Evolutionary conservation across 2,888 invertebrate species (phyloP).

Genomic region (Neoaliturus tenellus): DNA sequence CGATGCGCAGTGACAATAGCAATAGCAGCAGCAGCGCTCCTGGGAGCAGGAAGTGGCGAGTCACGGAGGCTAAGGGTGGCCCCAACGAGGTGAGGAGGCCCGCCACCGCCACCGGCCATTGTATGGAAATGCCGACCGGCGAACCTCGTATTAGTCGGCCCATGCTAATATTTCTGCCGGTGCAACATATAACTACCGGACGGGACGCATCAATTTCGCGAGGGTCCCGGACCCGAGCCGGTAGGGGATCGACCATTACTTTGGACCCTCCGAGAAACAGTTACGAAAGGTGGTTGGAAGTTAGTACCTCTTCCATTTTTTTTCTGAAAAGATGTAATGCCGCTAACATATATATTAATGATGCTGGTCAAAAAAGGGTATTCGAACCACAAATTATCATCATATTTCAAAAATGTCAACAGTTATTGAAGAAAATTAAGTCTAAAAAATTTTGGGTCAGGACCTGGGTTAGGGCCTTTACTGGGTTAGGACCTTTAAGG

Average conservation of each 20-base stretch:
- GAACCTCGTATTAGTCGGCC: background rate
- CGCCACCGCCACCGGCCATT: background rate
- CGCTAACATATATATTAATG: too few species aligned
- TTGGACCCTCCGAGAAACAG: background rate
- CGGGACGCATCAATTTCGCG: conserved; percentile 21
- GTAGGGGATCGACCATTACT: background rate
- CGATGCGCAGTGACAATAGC: background rate
- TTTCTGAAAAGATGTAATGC: background rate
- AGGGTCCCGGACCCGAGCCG: background rate
- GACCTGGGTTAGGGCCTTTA: too few species aligned
- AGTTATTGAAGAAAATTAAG: too few species aligned
- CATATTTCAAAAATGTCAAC: too few species aligned
- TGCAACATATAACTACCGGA: conserved; percentile 30
- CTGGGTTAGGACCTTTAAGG: too few species aligned
- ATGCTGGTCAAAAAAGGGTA: too few species aligned
- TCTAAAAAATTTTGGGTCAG: too few species aligned
- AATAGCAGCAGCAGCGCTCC: background rate
- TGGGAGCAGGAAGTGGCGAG: background rate
- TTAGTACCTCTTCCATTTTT: background rate
- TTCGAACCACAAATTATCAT: too few species aligned
- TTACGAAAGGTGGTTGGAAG: background rate
- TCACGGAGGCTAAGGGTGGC: conserved; percentile 23
- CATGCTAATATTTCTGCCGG: conserved; percentile 12
- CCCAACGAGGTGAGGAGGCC: background rate
- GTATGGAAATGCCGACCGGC: conserved; percentile 1